Base-by-base conservation (phyloP, 2,113 vertebrate species). In the Oriolus oriolus region DNA sequence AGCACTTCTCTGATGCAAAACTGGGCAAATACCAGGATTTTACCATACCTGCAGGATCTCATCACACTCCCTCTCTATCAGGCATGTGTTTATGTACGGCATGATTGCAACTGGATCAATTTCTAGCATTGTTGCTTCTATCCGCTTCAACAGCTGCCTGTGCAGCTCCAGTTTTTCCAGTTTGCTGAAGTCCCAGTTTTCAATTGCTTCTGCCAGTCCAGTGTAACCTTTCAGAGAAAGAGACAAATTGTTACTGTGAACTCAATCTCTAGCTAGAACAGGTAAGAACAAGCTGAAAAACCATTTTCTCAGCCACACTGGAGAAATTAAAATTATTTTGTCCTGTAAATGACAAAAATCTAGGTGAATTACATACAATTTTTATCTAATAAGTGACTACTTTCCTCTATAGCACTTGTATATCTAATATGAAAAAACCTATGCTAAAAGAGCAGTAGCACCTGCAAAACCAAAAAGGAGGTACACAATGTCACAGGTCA, bases 161-260 rank as follows among this genome's bases (percentile, higher is more conserved):
- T 91, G 44, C 35, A 84, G 30, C 8, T 96, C 94, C 57, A 95
- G 61, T 35, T 91, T 91, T 64, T 95, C 92, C 80, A 94, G 76
- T 68, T 89, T 95, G 44, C 90, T 91, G 53, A 96, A 96, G 87
- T 96, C 94, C 90, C 92, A 91, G 37, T 91, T 96, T 73, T 94
- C 87, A 21, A 95, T 95, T 54, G 94, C 95, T 89, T 91, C 94
- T 69, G 80, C 84, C 73, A 96, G 54, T 12, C 87, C 90, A 22
- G 84, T 93, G 50, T 93, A 96, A 56, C 90, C 90, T 95, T 82
- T 47, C 49, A 84, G 33, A 79, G 68, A 70, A 75, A 44, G 16
- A n/a, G 7, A 76, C 1, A 41, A 39, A 35, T 22, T 16, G 24
- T 68, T 68, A 53, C 53, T 45, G 6, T 19, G 13, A 64, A 80